Evolutionary conservation across 2,797 vertebrate species (phyloP).

Genomic region (Xyrichtys novacula): DNA sequence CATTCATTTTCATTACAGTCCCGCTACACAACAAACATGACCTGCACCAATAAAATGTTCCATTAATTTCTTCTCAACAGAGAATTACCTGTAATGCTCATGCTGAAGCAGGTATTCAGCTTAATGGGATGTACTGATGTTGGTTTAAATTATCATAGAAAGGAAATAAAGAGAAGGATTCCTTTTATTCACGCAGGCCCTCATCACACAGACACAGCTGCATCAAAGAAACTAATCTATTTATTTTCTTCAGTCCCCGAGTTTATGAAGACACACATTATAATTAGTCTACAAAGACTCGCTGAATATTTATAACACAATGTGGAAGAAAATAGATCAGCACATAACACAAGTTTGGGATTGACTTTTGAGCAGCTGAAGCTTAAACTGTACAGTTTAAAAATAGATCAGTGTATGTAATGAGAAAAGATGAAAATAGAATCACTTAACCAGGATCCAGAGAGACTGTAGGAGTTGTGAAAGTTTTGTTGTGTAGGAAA

Average conservation of each 20-base stretch:
- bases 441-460: too few relatives aligned
- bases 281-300: conserved; percentile 81
- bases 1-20: conserved; percentile 75
- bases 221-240: conserved; percentile 81
- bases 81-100: conserved; percentile 61
- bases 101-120: conserved; percentile 65
- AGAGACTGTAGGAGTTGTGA: too few relatives aligned
- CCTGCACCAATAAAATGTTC: conserved; percentile 73
- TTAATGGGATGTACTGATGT: conserved; percentile 36
- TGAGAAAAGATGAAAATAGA: too few relatives aligned
- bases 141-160: conserved; percentile 77
- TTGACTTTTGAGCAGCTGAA: conserved; percentile 61
- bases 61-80: conserved; percentile 72
- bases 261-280: conserved; percentile 78
- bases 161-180: conserved; percentile 66
- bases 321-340: neutral
- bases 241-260: conserved; percentile 76
- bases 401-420: too few relatives aligned
- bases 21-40: conserved; percentile 71
- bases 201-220: conserved; percentile 73
- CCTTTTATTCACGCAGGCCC: conserved; percentile 55
- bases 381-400: conserved; percentile 21
- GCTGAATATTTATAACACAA: conserved; percentile 40
- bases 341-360: conserved; percentile 55
- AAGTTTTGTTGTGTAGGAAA: too few relatives aligned